These are phyloP conservation scores for Epicauta chinensis DNA, from an alignment of 1,140 invertebrate genomes.

Conservation along the genomic window DNA sequence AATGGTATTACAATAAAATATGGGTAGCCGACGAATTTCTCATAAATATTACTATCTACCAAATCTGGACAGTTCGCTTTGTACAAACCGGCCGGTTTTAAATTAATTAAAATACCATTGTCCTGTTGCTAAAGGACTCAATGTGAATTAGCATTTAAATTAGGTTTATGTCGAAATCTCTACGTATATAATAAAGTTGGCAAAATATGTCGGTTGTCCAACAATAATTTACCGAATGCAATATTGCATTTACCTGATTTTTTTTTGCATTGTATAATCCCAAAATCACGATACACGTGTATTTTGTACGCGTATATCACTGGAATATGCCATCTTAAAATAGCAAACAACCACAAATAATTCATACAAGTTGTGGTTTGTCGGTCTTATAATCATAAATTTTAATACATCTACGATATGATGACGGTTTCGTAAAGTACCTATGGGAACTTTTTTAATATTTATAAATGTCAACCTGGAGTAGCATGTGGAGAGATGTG, in stretches of 20 bases:
- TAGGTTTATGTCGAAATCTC: too few relatives aligned
- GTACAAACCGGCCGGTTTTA: constrained; percentile 2
- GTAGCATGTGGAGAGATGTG: constrained; percentile 26
- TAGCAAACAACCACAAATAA: neutral
- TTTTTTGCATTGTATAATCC: too few relatives aligned
- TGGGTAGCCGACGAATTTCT: neutral
- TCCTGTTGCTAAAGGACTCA: neutral
- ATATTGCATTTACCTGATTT: too few relatives aligned
- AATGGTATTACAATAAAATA: too few relatives aligned
- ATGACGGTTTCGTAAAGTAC: constrained; percentile 25
- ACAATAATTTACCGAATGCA: too few relatives aligned
- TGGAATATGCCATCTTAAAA: too few relatives aligned
- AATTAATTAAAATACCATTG: constrained; percentile 16
- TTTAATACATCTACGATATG: constrained; percentile 10
- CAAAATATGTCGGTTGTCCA: too few relatives aligned
- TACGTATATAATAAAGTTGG: too few relatives aligned
- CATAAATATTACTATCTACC: constrained; percentile 7
- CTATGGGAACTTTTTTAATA: constrained; percentile 29
- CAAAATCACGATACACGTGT: too few relatives aligned
- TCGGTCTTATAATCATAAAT: constrained; percentile 7
- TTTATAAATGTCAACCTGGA: constrained; percentile 24
- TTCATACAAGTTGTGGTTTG: constrained; percentile 6
- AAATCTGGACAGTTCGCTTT: constrained; percentile 6
- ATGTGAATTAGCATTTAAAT: too few relatives aligned
- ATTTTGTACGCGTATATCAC: too few relatives aligned